Evolutionary conservation across 2,797 vertebrate species (phyloP), one percentile per base, ranked within the genome.

Genomic region (Sus cebifrons): DNA sequence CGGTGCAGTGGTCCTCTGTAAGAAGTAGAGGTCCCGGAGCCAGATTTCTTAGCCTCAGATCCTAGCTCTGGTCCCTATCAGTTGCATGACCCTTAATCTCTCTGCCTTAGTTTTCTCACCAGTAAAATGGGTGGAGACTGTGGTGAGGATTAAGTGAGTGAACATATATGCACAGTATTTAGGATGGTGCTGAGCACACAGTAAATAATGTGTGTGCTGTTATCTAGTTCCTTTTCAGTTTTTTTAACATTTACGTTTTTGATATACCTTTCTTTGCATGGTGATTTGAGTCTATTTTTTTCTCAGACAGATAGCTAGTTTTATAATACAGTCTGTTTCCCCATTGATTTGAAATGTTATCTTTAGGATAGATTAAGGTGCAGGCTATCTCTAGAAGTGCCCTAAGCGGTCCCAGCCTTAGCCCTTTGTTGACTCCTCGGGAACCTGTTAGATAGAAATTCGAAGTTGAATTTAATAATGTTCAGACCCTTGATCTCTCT

Each of bases 331-430:
- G n/a, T 71, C 44, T 70, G 14, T 62, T 65, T 91, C 36, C 8
- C 60, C 52, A 84, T n/a, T 86, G 36, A 90, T 15, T 71, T 65
- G 62, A 95, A 94, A 85, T 71, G 49, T 27, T 23, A 65, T 21
- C 9, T 58, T 83, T 49, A 75, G 16, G 68, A 81, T 77, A 44
- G 20, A 82, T 36, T 79, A 86, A 86, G 83, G 54, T 44, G 65
- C 27, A 49, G 77, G 44, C 23, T 36, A 14, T 49, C 79, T n/a
- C 32, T 18, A 71, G 62, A 60, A 81, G 29, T 36, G 4, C 32
- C 5, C 4, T 14, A 32, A 21, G 23, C 64, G n/a, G 32, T 71
- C 54, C 36, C 44, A 10, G 0, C 56, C 60, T 54, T 21, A 89
- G 64, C 49, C 60, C 16, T 75, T 73, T 1, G 2, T 5, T 5